These are phyloP conservation scores for Agonopterix arenella DNA, from an alignment of 2,888 invertebrate genomes.

Conservation along the genomic window DNA sequence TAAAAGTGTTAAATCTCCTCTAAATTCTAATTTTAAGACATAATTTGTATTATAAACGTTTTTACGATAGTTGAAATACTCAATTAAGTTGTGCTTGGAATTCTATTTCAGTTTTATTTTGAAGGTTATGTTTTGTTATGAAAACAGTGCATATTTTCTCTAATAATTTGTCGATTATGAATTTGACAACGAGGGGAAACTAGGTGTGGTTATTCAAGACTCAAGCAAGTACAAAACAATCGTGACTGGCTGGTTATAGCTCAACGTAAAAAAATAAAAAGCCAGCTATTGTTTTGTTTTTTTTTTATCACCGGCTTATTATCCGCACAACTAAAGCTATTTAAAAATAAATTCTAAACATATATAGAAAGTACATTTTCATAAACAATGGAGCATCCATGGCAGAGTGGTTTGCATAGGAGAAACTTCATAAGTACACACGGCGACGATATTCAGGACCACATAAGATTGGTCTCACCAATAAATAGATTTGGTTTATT, in stretches of 20 bases:
- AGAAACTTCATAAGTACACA: constrained; percentile 55
- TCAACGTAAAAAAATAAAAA: background rate
- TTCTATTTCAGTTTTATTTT: background rate
- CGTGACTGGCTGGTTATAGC: background rate
- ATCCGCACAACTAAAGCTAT: background rate
- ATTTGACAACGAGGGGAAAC: background rate
- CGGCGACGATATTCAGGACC: constrained; percentile 51
- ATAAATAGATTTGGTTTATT: constrained; percentile 57
- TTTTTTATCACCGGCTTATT: background rate
- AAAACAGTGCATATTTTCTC: background rate
- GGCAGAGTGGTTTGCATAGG: constrained; percentile 45
- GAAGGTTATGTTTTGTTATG: constrained; percentile 43
- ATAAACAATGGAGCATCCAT: constrained; percentile 35
- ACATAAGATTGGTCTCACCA: constrained; percentile 55
- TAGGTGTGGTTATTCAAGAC: background rate
- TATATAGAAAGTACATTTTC: too few relatives aligned
- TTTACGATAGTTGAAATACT: background rate
- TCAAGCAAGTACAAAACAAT: background rate
- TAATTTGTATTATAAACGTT: background rate
- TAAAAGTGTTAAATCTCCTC: too few relatives aligned
- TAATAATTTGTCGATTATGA: background rate
- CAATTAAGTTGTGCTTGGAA: background rate
- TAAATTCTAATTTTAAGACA: background rate
- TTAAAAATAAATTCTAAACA: background rate
- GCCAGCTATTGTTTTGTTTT: background rate